Evolutionary conservation across 2,797 vertebrate genomes (phyloP), one percentile per base, ranked within the genome.

Genomic region (Buphagus erythrorhynchus): DNA sequence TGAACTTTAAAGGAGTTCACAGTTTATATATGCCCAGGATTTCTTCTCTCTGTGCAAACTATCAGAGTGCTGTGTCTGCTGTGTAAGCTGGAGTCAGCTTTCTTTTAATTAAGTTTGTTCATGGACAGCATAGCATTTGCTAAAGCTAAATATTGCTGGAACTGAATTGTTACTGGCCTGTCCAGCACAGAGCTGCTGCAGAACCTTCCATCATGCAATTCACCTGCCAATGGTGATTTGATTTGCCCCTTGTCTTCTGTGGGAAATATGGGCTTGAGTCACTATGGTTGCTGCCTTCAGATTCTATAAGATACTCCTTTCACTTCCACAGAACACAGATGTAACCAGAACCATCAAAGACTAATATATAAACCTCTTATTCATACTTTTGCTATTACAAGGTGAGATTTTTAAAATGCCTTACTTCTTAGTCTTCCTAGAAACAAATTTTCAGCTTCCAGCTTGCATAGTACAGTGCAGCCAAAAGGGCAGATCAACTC

Each of bases 101-200:
- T 91, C 92, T 93, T 84, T 96, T 96, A 97, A 96, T 96, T 95
- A 91, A 89, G 83, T 93, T 93, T 96, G 69, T 43, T 82, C 89
- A 93, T 21, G 52, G 90, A 95, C 88, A 90, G 51, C 73, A 88
- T 45, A 86, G 86, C 71, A 77, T 85, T 93, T 95, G 83, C 84
- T 86, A 92, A 95, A 95, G 66, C 57, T 90, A 96, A 94, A 90
- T 86, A 95, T 88, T 63, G 52, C 71, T 63, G 46, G 89, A 93
- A 88, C 58, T 1, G 1, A 92, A 78, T 57, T 95, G 31, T 80
- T 89, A 90, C 76, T 84, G 81, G 78, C 59, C 75, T 59, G 67
- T 54, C 81, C 69, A 72, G 76, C 6, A 1, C 28, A 71, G 71
- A 91, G 81, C 69, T 94, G 71, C 73, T 90, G 67, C 71, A 94